These are phyloP conservation scores for Centropus unirufus DNA, from an alignment of 2,113 vertebrate species.

Conservation along the genomic window DNA sequence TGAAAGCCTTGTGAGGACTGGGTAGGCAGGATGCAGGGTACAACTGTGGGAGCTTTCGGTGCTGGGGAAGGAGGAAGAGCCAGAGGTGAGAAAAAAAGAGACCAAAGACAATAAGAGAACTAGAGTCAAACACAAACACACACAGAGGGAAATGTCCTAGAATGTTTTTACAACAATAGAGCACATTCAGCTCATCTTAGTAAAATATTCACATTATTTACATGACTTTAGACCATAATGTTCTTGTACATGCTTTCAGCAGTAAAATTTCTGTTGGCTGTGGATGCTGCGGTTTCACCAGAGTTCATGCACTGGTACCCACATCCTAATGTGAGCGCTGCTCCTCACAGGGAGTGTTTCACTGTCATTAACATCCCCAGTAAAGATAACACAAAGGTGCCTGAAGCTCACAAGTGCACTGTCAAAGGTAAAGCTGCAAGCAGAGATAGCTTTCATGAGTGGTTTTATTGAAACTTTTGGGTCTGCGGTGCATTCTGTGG, in stretches of 20 bases:
- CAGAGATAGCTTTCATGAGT: background rate
- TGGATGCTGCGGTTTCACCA: background rate
- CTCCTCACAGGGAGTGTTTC: background rate
- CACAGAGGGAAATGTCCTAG: background rate
- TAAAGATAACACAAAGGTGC: background rate
- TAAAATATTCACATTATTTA: conserved; percentile 34
- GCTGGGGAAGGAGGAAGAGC: background rate
- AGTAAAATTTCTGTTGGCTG: background rate
- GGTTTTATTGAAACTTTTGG: background rate
- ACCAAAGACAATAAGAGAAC: background rate
- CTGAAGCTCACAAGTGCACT: background rate
- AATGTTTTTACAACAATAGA: conserved; percentile 22
- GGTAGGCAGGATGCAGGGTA: too few species aligned
- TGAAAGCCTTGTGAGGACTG: background rate
- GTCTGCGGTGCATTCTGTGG: background rate
- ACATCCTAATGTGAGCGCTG: background rate
- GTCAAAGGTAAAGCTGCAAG: background rate
- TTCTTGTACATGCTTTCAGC: background rate
- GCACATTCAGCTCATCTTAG: background rate
- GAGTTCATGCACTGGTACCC: background rate
- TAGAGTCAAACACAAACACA: background rate
- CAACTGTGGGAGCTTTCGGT: too few species aligned
- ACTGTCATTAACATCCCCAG: background rate
- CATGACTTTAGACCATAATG: conserved; percentile 13
- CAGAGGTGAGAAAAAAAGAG: background rate